Conservation (phyloP, 2,888 invertebrate species). For the Myopa testacea region DNA sequence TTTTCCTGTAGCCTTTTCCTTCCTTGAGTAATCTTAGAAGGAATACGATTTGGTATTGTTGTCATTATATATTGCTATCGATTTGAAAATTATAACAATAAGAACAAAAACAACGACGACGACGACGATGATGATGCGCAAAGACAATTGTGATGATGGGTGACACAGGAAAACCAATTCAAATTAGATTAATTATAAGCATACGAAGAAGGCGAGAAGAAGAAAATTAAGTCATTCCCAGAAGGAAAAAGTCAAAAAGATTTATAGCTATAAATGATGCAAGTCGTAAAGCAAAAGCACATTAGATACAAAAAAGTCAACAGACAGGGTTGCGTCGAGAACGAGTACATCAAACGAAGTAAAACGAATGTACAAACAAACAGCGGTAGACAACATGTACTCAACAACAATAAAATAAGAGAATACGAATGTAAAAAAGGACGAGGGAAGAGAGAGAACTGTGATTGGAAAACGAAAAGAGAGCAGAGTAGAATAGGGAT, state of each 20-base stretch:
- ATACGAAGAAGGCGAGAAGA: neutral
- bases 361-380: neutral
- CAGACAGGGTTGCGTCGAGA: neutral
- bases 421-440: neutral
- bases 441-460: neutral
- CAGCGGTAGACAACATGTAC: too few relatives aligned
- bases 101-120: too few relatives aligned
- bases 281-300: neutral
- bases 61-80: too few relatives aligned
- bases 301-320: too few relatives aligned
- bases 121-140: too few relatives aligned
- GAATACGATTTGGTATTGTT: too few relatives aligned
- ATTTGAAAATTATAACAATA: too few relatives aligned
- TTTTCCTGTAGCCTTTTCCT: too few relatives aligned
- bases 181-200: slow-evolving; percentile 50
- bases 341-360: neutral
- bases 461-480: neutral
- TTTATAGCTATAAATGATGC: neutral
- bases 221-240: neutral
- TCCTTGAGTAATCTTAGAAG: too few relatives aligned
- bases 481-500: neutral
- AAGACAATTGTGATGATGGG: too few relatives aligned
- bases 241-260: neutral
- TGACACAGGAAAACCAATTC: slow-evolving; percentile 50
- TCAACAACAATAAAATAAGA: neutral